phyloP scores from a whole-genome alignment of 2,797 vertebrate genomes.

The Chaunax sp. region DNA sequence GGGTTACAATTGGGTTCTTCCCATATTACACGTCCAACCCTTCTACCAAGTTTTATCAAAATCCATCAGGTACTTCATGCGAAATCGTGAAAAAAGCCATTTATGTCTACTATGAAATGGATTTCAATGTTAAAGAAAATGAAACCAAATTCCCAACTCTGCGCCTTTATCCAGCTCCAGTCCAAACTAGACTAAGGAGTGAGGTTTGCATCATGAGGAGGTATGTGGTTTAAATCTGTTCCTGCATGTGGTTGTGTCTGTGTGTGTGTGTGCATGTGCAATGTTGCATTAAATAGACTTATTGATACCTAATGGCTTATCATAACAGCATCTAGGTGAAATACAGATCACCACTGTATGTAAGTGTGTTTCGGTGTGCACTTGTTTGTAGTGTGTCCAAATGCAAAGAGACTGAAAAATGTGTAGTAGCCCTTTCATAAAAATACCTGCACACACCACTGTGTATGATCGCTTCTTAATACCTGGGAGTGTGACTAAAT shows the following conservation, averaged over 20 bases:
- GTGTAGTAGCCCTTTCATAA: background rate
- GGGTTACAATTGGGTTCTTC: too few relatives aligned
- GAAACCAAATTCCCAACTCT: too few relatives aligned
- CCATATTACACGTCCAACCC: too few relatives aligned
- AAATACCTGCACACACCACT: background rate
- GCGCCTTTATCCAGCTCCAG: too few relatives aligned
- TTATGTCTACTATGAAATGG: too few relatives aligned
- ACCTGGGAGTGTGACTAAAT: slow-evolving; percentile 45
- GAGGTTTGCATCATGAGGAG: background rate
- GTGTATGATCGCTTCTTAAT: slow-evolving; percentile 30
- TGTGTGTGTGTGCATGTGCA: background rate
- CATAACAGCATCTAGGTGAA: slow-evolving; percentile 62
- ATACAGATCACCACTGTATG: slow-evolving; percentile 53
- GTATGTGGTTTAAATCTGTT: slow-evolving; percentile 1
- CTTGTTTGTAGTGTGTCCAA: slow-evolving; percentile 11
- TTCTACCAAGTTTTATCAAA: too few relatives aligned
- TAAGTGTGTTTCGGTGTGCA: background rate
- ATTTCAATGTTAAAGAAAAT: too few relatives aligned
- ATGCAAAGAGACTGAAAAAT: slow-evolving; percentile 37
- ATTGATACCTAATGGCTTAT: slow-evolving; percentile 53
- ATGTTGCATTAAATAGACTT: slow-evolving; percentile 36
- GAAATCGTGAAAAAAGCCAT: too few relatives aligned
- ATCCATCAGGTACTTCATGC: too few relatives aligned
- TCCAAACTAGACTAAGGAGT: too few relatives aligned
- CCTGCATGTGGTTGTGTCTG: background rate